A percentile compares a stretch with the other conserved stretches of the same genome.
These are phyloP conservation scores for Leptocoma aspasia DNA, from an alignment of 2,113 vertebrate genomes.

Conservation along the genomic window DNA sequence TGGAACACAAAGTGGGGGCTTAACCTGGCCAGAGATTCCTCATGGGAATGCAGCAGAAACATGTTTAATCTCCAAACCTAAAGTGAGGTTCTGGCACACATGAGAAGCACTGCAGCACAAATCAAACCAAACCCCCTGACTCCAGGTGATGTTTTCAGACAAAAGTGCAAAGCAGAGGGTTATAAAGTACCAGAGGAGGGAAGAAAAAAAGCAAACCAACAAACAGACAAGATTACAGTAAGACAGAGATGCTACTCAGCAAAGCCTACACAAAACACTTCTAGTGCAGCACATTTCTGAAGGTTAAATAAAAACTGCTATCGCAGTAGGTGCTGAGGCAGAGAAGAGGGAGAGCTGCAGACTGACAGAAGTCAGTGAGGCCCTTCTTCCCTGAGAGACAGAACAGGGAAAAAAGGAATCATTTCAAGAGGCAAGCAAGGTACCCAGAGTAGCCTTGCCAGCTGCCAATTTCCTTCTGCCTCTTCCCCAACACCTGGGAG, in stretches of 20 bases:
- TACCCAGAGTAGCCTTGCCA: neutral
- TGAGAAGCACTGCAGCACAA: neutral
- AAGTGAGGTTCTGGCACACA: neutral
- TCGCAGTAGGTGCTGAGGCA: neutral
- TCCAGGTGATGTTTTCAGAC: neutral
- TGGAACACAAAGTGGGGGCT: neutral
- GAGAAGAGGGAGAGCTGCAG: neutral
- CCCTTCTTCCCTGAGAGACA: neutral
- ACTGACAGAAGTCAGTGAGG: neutral
- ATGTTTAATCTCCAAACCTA: neutral
- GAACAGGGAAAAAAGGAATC: neutral
- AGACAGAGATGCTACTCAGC: neutral
- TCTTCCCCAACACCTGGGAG: conserved; percentile 11
- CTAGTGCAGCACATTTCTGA: neutral
- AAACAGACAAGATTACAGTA: neutral
- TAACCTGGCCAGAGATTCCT: neutral
- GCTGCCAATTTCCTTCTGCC: conserved; percentile 22
- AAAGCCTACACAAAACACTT: neutral
- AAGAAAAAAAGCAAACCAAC: neutral
- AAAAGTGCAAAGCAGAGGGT: neutral
- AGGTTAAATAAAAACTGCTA: conserved; percentile 16
- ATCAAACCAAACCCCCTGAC: neutral
- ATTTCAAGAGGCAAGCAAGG: neutral
- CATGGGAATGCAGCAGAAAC: neutral
- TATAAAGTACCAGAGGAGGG: neutral